Base-by-base conservation (phyloP, 35 echinoderm and acorn worm species). In the Antedon bifida region DNA sequence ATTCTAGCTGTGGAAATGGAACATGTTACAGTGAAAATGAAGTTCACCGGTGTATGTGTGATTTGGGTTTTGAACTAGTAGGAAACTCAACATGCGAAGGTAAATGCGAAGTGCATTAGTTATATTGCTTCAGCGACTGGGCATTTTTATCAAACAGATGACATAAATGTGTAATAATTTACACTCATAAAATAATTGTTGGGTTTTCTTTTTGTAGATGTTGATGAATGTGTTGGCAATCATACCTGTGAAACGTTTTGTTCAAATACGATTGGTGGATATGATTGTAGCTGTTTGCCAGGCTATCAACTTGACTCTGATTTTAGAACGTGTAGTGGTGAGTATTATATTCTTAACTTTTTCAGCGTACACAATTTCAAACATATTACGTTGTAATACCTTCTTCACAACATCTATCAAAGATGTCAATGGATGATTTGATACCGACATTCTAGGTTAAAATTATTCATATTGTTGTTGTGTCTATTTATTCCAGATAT, bases 281-380 rank as follows among this genome's bases (percentile, higher is more conserved):
- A 87, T 64, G n/a, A 74, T 23, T 87, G 86, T 51, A 82, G 45
- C 30, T 87, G 86, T 73, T 26, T 73, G 39, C 55, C 10, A 0
- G 86, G 86, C 16, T 87, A 81, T 74, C 31, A 73, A 82, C 78
- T 87, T 32, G 78, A 82, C 35, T 35, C 51, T 56, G 64, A 87
- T 44, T 39, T 46, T 1, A 34, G 44, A 23, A 87, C 30, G 14
- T 87, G 86, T 32, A 9, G 34, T 29, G 78, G 78, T 80, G 39
- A 11, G 76, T 78, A 7, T 9, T 30, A 28, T 5, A 26, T 44
- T n/a, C n/a, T n/a, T n/a, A n/a, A n/a, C n/a, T n/a, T n/a, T n/a
- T n/a, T n/a, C n/a, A n/a, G n/a, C n/a, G n/a, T n/a, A 42, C 38
- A 7, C 5, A 42, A 42, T 42, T 42, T 42, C 14, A 14, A 7